These are phyloP conservation scores for Protula sp. DNA, from an alignment of 2,888 invertebrate genomes.

Conservation along the genomic window DNA sequence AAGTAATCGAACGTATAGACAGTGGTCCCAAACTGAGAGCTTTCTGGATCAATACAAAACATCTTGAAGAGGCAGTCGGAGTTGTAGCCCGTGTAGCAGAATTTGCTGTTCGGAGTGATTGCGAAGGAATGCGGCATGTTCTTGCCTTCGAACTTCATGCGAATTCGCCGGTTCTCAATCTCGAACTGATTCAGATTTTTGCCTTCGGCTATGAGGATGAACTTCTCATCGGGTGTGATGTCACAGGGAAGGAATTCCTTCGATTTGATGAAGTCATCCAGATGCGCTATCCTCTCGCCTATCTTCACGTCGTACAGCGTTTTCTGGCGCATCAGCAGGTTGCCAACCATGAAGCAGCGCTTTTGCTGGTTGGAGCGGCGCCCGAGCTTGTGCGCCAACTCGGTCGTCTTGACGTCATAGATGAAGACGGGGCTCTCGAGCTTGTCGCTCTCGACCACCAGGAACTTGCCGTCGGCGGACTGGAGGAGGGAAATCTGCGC, in stretches of 20 bases:
- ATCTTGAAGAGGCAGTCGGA: slow-evolving; percentile 30
- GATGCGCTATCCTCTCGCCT: slow-evolving; percentile 7
- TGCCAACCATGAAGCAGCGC: slow-evolving; percentile 18
- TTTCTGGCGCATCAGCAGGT: slow-evolving; percentile 25
- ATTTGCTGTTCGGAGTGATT: slow-evolving; percentile 26
- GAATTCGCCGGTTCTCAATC: slow-evolving; percentile 8
- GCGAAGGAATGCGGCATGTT: slow-evolving; percentile 25
- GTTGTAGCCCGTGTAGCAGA: slow-evolving; percentile 28
- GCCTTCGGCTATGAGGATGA: slow-evolving; percentile 23
- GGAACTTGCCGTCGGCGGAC: slow-evolving; percentile 20
- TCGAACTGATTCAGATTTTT: slow-evolving; percentile 19
- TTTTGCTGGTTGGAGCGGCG: slow-evolving; percentile 11
- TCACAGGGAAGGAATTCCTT: slow-evolving; percentile 21
- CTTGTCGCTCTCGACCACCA: slow-evolving; percentile 24
- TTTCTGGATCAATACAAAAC: slow-evolving; percentile 18
- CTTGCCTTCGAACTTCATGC: slow-evolving; percentile 17
- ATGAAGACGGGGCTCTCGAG: slow-evolving; percentile 19
- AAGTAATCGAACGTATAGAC: too few species aligned
- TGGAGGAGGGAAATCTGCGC: slow-evolving; percentile 19
- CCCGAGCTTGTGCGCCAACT: slow-evolving; percentile 20
- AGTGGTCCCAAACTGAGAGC: too few species aligned
- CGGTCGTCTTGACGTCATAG: slow-evolving; percentile 23
- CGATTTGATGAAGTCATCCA: slow-evolving; percentile 22
- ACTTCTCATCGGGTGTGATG: slow-evolving; percentile 22
- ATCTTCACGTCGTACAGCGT: slow-evolving; percentile 20